Evolutionary conservation across 2,888 invertebrate genomes (phyloP).

Genomic region (Oxystoma pomonae): DNA sequence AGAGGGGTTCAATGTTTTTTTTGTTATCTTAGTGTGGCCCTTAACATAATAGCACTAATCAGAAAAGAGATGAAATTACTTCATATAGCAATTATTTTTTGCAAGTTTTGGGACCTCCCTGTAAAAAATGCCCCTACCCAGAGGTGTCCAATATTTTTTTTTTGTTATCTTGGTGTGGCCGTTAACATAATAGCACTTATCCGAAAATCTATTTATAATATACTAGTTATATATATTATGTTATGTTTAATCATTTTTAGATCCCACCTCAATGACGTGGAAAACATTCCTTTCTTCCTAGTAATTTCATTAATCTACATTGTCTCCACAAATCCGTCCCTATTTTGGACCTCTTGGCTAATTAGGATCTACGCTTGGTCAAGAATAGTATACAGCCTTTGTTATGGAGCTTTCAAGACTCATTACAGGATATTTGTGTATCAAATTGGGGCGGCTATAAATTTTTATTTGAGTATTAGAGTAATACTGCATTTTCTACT

Average conservation of each 20-base stretch:
- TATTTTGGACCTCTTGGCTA: constrained; percentile 8
- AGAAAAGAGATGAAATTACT: too few species aligned
- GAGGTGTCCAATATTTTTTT: too few species aligned
- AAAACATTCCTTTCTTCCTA: constrained; percentile 21
- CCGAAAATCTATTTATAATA: too few species aligned
- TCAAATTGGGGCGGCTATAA: constrained; percentile 11
- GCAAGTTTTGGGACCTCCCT: too few species aligned
- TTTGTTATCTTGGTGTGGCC: too few species aligned
- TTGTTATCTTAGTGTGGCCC: too few species aligned
- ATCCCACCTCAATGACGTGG: constrained; percentile 18
- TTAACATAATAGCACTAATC: too few species aligned
- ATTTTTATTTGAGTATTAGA: constrained; percentile 8
- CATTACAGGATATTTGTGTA: constrained; percentile 11
- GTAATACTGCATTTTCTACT: constrained; percentile 17
- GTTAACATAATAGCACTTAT: too few species aligned
- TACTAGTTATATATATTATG: too few species aligned
- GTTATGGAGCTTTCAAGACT: constrained; percentile 12
- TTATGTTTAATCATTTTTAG: constrained; percentile 9
- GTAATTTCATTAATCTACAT: constrained; percentile 15
- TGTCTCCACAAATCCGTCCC: constrained; percentile 13
- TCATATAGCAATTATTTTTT: too few species aligned
- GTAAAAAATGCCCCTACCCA: too few species aligned
- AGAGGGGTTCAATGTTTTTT: too few species aligned
- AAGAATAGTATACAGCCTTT: constrained; percentile 14
- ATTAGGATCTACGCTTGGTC: constrained; percentile 15